Evolutionary conservation across 1,140 invertebrate genomes (phyloP).

Genomic region (Papilio dardanus): DNA sequence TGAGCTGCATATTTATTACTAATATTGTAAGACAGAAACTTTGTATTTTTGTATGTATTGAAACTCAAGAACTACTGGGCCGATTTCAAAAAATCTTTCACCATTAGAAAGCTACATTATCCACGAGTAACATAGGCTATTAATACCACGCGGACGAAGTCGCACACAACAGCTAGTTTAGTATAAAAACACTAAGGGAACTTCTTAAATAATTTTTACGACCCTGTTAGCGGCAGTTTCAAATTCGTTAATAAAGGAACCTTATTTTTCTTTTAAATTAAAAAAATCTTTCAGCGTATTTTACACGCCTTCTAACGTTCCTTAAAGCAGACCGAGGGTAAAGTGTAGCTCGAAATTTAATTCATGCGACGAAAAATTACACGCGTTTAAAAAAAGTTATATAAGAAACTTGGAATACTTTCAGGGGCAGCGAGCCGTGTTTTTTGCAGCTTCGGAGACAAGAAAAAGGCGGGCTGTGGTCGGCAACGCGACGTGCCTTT

Average conservation of each 20-base stretch:
- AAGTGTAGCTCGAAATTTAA: conserved; percentile 24
- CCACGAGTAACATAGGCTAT: too few relatives aligned
- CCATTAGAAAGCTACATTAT: too few relatives aligned
- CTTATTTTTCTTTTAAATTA: background rate
- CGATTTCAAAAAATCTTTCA: too few relatives aligned
- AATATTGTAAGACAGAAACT: too few relatives aligned
- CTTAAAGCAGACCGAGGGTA: conserved; percentile 11
- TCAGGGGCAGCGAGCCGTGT: conserved; percentile 24
- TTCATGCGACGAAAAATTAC: conserved; percentile 29
- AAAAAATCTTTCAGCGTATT: background rate
- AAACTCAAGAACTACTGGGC: too few relatives aligned
- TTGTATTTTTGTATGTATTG: too few relatives aligned
- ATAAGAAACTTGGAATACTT: conserved; percentile 28
- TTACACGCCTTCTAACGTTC: conserved; percentile 14
- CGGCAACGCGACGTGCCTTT: background rate
- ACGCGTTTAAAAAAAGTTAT: conserved; percentile 34
- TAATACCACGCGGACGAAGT: too few relatives aligned
- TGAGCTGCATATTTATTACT: too few relatives aligned
- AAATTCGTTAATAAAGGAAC: background rate
- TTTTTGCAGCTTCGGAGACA: conserved; percentile 23
- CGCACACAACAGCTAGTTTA: too few relatives aligned
- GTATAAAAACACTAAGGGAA: too few relatives aligned
- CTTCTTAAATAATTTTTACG: background rate
- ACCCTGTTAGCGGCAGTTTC: background rate
- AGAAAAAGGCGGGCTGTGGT: conserved; percentile 16